A percentile compares a stretch with the other conserved stretches of the same genome.
Evolutionary conservation across 2,888 invertebrate genomes (phyloP).

Genomic region (Dorcus hopei): DNA sequence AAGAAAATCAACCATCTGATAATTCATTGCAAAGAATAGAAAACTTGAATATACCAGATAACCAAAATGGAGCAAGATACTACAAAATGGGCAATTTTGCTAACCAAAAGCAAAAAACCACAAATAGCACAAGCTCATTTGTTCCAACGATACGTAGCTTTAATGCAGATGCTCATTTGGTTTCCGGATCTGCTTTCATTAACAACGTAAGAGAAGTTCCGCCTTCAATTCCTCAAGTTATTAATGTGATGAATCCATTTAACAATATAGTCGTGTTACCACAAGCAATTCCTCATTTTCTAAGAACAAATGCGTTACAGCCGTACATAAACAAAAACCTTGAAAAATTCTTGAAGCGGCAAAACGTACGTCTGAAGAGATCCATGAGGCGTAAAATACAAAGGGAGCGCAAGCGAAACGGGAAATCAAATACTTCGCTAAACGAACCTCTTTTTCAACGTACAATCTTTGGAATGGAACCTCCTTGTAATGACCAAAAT

Average conservation of each 20-base stretch:
- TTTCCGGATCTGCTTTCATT: too few species aligned
- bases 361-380: neutral
- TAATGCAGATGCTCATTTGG: neutral
- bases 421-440: neutral
- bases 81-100: too few species aligned
- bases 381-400: too few species aligned
- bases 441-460: too few species aligned
- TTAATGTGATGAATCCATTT: constrained; percentile 5
- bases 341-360: constrained; percentile 4
- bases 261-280: constrained; percentile 12
- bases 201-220: too few species aligned
- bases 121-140: too few species aligned
- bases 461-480: too few species aligned
- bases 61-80: too few species aligned
- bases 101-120: too few species aligned
- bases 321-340: constrained; percentile 4
- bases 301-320: neutral
- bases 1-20: constrained; percentile 10
- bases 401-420: constrained; percentile 5
- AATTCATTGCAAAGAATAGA: neutral
- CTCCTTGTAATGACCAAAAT: too few species aligned
- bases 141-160: neutral
- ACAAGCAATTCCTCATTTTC: neutral
- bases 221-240: too few species aligned
- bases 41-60: neutral